These are phyloP conservation scores for Montipora efflorescens DNA, from an alignment of 64 coral and sea anemone species.

Conservation along the genomic window DNA sequence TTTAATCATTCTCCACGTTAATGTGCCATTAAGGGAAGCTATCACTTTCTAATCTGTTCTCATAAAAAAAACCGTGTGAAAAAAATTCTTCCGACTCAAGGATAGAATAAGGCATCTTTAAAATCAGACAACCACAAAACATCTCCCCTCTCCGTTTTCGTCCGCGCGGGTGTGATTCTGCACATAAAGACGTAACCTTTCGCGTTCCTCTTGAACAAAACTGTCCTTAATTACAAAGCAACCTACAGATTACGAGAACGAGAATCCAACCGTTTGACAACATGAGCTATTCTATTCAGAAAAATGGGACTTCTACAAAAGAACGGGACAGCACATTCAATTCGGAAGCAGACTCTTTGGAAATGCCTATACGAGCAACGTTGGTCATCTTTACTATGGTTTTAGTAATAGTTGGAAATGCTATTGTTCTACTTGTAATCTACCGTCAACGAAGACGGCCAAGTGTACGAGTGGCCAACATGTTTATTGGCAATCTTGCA, in stretches of 20 bases:
- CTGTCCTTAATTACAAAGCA: not conserved
- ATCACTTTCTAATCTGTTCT: too few species aligned
- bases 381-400: conserved; percentile 34
- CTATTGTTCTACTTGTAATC: conserved; percentile 78
- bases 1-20: too few species aligned
- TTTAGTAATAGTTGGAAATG: conserved; percentile 67
- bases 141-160: too few species aligned
- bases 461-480: conserved; percentile 82
- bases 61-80: too few species aligned
- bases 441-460: conserved; percentile 78
- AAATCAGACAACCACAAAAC: too few species aligned
- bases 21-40: too few species aligned
- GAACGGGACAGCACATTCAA: not conserved
- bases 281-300: not conserved
- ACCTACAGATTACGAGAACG: not conserved
- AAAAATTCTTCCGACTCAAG: too few species aligned
- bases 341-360: not conserved
- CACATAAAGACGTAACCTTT: not conserved
- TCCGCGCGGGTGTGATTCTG: not conserved
- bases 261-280: not conserved
- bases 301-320: not conserved
- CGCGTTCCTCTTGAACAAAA: not conserved
- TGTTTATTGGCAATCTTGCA: conserved; percentile 87
- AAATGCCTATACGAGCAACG: not conserved
- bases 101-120: too few species aligned